A percentile compares a stretch with the other conserved stretches of the same genome.
These are phyloP conservation scores for Coenobita brevimanus DNA, from an alignment of 1,140 invertebrate species.

Conservation along the genomic window DNA sequence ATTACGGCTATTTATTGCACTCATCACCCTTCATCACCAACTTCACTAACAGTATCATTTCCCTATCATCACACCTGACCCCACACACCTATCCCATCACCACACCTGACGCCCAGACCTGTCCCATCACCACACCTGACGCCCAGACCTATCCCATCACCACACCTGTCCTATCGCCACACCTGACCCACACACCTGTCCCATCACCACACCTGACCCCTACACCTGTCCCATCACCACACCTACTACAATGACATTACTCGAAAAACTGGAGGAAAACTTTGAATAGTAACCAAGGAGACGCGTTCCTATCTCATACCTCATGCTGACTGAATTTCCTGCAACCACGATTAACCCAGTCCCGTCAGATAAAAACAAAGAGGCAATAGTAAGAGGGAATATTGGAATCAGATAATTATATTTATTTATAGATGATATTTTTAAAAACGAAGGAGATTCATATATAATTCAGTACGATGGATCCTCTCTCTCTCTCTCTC, in stretches of 20 bases:
- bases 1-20: too few species aligned
- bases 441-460: neutral
- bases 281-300: too few species aligned
- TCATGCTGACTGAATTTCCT: neutral
- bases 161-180: neutral
- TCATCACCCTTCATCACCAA: neutral
- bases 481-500: too few species aligned
- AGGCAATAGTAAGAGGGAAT: too few species aligned
- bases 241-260: neutral
- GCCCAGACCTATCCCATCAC: neutral
- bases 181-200: neutral
- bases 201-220: neutral
- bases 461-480: neutral
- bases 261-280: neutral
- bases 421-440: too few species aligned
- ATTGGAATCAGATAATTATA: too few species aligned
- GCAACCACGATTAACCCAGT: neutral
- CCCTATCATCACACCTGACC: neutral
- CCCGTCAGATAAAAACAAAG: neutral
- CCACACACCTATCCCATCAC: neutral
- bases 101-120: neutral
- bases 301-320: too few species aligned
- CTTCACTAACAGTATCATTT: neutral
- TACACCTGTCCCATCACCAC: neutral
- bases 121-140: neutral